phyloP scores from a whole-genome alignment of 2,113 vertebrate species.

The Chascanopsetta lugubris region DNA sequence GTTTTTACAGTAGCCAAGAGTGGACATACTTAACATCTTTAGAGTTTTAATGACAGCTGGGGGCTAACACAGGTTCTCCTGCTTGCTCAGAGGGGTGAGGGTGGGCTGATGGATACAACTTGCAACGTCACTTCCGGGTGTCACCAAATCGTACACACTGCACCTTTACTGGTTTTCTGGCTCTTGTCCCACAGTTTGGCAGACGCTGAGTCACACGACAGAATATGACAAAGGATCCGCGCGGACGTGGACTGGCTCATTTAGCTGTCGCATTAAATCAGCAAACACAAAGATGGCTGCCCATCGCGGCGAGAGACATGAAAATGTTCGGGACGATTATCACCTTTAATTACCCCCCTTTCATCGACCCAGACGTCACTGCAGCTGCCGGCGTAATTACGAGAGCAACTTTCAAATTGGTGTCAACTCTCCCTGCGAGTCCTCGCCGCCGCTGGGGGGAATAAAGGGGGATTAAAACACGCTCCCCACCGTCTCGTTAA shows the following conservation, averaged over 20 bases:
- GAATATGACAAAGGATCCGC: conserved; percentile 13
- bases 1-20: too few species aligned
- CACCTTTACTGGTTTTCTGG: too few species aligned
- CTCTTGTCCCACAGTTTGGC: conserved; percentile 31
- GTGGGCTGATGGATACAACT: too few species aligned
- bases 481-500: conserved; percentile 35
- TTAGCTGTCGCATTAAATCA: conserved; percentile 14
- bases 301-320: conserved; percentile 18
- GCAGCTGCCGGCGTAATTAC: conserved; percentile 26
- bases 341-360: conserved; percentile 25
- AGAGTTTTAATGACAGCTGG: too few species aligned
- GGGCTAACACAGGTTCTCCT: too few species aligned
- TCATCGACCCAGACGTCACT: conserved; percentile 12
- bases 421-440: conserved; percentile 18
- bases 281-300: conserved; percentile 3
- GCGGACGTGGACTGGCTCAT: conserved; percentile 11
- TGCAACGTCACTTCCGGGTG: too few species aligned
- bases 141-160: too few species aligned
- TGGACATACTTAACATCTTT: too few species aligned
- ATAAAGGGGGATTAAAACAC: conserved; percentile 53
- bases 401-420: conserved; percentile 27
- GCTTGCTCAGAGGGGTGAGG: too few species aligned
- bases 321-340: conserved; percentile 31
- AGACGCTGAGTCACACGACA: conserved; percentile 22
- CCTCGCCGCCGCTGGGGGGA: conserved; percentile 14